Conservation (phyloP, 2,888 invertebrate genomes). For the Drosophila conformis region DNA sequence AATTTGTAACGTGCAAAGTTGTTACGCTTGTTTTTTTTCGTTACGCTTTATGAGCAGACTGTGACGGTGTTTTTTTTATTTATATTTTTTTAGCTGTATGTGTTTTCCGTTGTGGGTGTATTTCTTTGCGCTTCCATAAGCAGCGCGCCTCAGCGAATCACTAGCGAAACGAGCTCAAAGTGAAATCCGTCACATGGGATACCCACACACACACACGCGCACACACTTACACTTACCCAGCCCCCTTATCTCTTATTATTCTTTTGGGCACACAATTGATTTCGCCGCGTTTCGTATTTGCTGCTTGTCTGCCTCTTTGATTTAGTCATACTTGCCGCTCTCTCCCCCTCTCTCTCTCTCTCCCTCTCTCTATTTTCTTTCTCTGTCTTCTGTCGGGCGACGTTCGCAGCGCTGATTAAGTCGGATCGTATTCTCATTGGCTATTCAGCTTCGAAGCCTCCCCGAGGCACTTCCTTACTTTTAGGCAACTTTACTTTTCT, state of each 20-base stretch:
- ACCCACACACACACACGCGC: not conserved
- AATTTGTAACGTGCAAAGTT: constrained; percentile 28
- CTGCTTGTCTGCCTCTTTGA: constrained; percentile 35
- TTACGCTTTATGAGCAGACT: constrained; percentile 63
- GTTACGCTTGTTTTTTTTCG: constrained; percentile 37
- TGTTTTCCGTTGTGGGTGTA: constrained; percentile 58
- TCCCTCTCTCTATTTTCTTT: not conserved
- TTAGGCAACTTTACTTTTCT: constrained; percentile 11
- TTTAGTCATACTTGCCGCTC: constrained; percentile 38
- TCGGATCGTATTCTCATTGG: constrained; percentile 60
- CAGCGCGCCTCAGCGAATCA: constrained; percentile 62
- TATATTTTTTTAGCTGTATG: not conserved
- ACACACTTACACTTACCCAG: not conserved
- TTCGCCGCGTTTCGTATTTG: constrained; percentile 74
- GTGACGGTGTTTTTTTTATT: constrained; percentile 30
- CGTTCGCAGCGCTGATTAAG: constrained; percentile 58
- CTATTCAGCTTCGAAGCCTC: constrained; percentile 19
- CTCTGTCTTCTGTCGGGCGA: constrained; percentile 28
- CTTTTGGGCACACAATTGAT: constrained; percentile 56
- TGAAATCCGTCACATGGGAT: constrained; percentile 19
- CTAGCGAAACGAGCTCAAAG: constrained; percentile 54
- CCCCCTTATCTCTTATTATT: constrained; percentile 30
- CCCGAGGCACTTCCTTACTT: not conserved
- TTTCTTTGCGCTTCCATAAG: constrained; percentile 79
- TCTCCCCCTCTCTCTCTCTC: not conserved